Base-by-base conservation (phyloP, 2,888 invertebrate species). In the Cheilosia pagana region DNA sequence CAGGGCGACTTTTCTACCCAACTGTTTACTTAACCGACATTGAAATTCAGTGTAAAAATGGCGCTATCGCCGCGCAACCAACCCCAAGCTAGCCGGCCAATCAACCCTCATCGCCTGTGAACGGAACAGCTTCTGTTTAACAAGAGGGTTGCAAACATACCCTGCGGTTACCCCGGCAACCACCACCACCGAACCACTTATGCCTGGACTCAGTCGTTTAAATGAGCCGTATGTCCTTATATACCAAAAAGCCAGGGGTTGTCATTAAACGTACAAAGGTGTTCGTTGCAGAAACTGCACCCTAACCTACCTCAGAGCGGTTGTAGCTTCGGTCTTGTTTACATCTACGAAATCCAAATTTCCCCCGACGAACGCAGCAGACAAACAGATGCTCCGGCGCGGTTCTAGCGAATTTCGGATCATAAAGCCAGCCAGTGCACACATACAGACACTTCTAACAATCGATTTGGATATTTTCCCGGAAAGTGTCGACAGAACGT, bases 401-500 rank as follows among this genome's bases (percentile, higher is more conserved):
- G 48, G 35, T 85, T 85, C 79, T 60, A 39, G 75, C 81, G 85
- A 85, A 85, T 76, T 81, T 81, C 50, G 81, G 81, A 75, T 81
- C 48, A 85, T 85, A 85, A 85, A 85, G 75, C 75, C 79, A 75
- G 63, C 50, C 50, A 31, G 67, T 48, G 35, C 48, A 41, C 71
- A 14, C n/a, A 39, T n/a, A n/a, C 21, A 43, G 35, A 10, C 12
- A 35, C 35, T 35, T 53, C 68, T 43, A 68, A 50, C 71, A 53
- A 85, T 83, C 74, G 68, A 85, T 76, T 79, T 79, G 71, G 79
- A 79, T 60, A 85, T 75, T 85, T 85, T 85, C 85, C 79, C 48
- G 76, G 81, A 81, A 85, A 76, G 76, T 85, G 85, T 76, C 85
- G 85, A 81, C 85, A 81, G 65, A 85, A 76, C 81, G 85, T 85